Conservation (phyloP, 2,113 vertebrate genomes). For the Paratilapia polleni region DNA sequence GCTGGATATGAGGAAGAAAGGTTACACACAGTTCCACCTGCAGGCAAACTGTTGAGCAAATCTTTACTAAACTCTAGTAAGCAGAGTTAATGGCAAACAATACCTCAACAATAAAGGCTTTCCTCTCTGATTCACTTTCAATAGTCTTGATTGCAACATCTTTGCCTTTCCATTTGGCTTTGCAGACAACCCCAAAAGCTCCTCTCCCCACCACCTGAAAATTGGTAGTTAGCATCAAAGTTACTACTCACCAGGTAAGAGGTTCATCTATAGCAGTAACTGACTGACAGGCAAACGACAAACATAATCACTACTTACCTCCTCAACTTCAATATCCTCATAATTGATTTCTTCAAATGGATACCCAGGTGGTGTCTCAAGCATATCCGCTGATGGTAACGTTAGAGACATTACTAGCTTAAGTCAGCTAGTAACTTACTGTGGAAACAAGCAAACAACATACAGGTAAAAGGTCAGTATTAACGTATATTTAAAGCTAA, state of each 20-base stretch:
- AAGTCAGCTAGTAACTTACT: slow-evolving; percentile 70
- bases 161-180: slow-evolving; percentile 98
- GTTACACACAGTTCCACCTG: not conserved
- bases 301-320: slow-evolving; percentile 79
- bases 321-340: slow-evolving; percentile 95
- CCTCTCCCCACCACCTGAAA: slow-evolving; percentile 97
- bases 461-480: not conserved
- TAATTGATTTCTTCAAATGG: slow-evolving; percentile 98
- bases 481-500: not conserved
- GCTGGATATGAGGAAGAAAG: slow-evolving; percentile 61
- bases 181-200: slow-evolving; percentile 98
- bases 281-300: not conserved
- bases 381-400: slow-evolving; percentile 87
- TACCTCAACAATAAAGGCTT: slow-evolving; percentile 98
- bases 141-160: slow-evolving; percentile 99
- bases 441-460: slow-evolving; percentile 2
- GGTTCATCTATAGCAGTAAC: not conserved
- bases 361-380: slow-evolving; percentile 92
- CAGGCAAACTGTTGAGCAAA: not conserved
- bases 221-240: not conserved
- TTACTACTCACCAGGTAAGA: not conserved
- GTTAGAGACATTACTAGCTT: slow-evolving; percentile 84
- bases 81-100: not conserved
- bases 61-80: not conserved
- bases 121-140: slow-evolving; percentile 98